Evolutionary conservation across 2,888 invertebrate genomes (phyloP).

Genomic region (Galerucella calmariensis): DNA sequence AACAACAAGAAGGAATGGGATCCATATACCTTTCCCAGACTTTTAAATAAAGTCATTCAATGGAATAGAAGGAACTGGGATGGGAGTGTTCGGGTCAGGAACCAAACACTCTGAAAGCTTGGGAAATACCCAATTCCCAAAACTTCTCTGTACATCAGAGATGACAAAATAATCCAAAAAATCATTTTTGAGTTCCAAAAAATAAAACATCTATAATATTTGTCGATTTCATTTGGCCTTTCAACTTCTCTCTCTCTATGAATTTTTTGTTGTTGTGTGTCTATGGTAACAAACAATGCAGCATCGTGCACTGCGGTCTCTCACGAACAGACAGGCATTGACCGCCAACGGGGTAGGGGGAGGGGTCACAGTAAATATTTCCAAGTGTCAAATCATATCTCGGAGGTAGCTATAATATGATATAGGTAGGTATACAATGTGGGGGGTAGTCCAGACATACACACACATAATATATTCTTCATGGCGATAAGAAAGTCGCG

Average conservation of each 20-base stretch:
- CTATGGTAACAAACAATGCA: slow-evolving; percentile 47
- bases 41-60: no score
- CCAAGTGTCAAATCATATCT: slow-evolving; percentile 38
- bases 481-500: background rate
- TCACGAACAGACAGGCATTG: slow-evolving; percentile 59
- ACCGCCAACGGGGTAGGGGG: slow-evolving; percentile 47
- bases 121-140: no score
- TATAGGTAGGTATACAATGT: slow-evolving; percentile 16
- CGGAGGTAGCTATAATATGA: slow-evolving; percentile 26
- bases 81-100: no score
- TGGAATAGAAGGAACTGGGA: no score
- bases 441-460: slow-evolving; percentile 17
- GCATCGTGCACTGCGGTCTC: slow-evolving; percentile 54
- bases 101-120: no score
- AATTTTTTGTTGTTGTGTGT: slow-evolving; percentile 24
- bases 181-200: no score
- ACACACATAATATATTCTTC: background rate
- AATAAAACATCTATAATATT: no score
- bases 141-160: no score
- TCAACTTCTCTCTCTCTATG: slow-evolving; percentile 17
- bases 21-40: no score
- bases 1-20: no score
- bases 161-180: no score
- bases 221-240: background rate
- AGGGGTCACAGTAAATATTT: slow-evolving; percentile 36